Conservation (phyloP, 2,113 vertebrate genomes). For the Chelonoidis abingdonii region DNA sequence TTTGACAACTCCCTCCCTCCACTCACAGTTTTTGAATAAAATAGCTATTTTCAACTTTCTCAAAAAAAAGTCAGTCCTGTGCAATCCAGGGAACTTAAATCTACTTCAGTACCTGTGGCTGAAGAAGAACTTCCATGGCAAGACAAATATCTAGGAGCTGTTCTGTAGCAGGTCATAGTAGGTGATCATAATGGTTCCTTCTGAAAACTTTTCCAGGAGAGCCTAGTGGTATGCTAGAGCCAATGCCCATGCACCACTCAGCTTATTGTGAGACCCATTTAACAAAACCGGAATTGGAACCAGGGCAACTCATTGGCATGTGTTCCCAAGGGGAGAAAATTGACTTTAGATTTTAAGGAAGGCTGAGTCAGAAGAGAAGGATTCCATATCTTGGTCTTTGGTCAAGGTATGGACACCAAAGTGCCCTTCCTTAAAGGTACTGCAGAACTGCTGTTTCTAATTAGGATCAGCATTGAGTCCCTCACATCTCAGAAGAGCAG, state of each 20-base stretch:
- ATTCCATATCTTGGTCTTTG: rapidly evolving
- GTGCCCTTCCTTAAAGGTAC: background rate
- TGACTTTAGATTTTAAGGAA: background rate
- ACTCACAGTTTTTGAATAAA: too few relatives aligned
- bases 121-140: background rate
- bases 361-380: rapidly evolving
- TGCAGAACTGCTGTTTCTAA: background rate
- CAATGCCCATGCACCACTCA: background rate
- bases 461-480: rapidly evolving
- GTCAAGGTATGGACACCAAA: rapidly evolving
- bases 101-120: background rate
- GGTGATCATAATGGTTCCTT: background rate
- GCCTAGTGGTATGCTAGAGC: background rate
- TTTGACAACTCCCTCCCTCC: too few relatives aligned
- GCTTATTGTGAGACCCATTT: background rate
- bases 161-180: background rate
- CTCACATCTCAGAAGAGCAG: too few relatives aligned
- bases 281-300: background rate
- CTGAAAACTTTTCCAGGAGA: background rate
- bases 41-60: background rate
- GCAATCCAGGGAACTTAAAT: background rate
- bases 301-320: rapidly evolving
- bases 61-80: rapidly evolving
- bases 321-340: rapidly evolving
- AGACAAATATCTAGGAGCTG: background rate